Evolutionary conservation across 37 sponge, comb jelly and placozoan genomes (phyloP), one percentile per base, ranked within the genome.

Genomic region (Amphimedon queenslandica): DNA sequence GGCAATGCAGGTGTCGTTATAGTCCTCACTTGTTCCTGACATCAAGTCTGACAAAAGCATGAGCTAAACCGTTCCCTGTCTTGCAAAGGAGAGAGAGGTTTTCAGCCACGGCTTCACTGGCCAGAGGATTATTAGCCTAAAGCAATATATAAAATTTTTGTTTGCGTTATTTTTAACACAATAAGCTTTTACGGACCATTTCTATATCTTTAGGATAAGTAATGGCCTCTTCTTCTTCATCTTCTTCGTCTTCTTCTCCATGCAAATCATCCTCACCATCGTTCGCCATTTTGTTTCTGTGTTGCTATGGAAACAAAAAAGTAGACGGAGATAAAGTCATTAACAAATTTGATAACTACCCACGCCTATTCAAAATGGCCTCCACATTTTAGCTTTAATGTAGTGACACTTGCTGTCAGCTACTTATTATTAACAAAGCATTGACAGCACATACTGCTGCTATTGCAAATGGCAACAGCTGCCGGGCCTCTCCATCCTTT

Each of bases 41-140:
- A 57, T 86, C 81, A 47, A 89, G 57, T 30, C 83, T 38, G 13
- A 89, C 94, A 42, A 85, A 94, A 8, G 94, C 94, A 79, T 94
- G 94, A 1, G 84, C 67, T 57, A 94, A 40, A 29, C 94, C 94
- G 71, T 57, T 80, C 3, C 90, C 94, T 16, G 80, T 94, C 75
- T 86, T 94, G 40, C 80, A 78, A 1, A 94, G 75, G 43, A 94
- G 69, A 10, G 94, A 89, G 29, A 94, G 75, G 11, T 80, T 55
- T 35, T 89, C 86, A 2, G 84, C 87, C 40, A 70, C 83, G 23
- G 70, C 5, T 40, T 93, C 79, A 20, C 69, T 38, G 0, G 77
- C 82, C 23, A 93, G 76, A 11, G 73, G 66, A 2, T 61, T 47
- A 11, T 81, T 69, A 28, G 34, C 73, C 29, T 58, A 36, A 3